phyloP scores from a whole-genome alignment of 2,113 vertebrate genomes.

The Ammodramus savannarum region DNA sequence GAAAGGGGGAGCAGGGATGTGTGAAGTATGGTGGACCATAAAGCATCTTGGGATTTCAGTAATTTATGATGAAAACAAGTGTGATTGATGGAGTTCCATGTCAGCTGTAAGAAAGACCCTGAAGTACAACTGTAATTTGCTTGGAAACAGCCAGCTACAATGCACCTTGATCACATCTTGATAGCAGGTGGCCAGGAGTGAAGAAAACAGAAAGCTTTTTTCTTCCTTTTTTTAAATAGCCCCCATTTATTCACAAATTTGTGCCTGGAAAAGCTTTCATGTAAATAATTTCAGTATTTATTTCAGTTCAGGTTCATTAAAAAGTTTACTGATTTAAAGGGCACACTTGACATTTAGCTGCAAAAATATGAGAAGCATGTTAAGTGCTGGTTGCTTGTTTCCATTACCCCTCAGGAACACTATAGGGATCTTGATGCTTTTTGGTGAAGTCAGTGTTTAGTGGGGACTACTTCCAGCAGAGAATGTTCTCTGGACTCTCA shows the following conservation, averaged over 20 bases:
- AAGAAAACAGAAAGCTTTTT: neutral
- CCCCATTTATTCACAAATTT: conserved; percentile 7
- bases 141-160: conserved; percentile 26
- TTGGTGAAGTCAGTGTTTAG: neutral
- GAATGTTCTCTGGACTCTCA: neutral
- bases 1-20: neutral
- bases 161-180: conserved; percentile 47
- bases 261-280: neutral
- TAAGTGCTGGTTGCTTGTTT: conserved; percentile 5
- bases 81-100: conserved; percentile 32
- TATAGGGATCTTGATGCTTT: neutral
- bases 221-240: neutral
- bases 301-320: conserved; percentile 30
- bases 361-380: neutral
- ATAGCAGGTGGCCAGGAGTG: neutral
- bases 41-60: neutral
- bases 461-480: neutral
- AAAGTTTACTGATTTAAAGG: conserved; percentile 16
- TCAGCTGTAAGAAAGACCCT: conserved; percentile 17
- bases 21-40: conserved; percentile 39
- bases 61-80: conserved; percentile 49
- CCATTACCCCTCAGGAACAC: neutral
- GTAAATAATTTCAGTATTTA: conserved; percentile 33
- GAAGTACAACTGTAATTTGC: conserved; percentile 20
- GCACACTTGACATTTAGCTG: neutral